phyloP scores from a whole-genome alignment of 2,888 invertebrate genomes.

The Bursaphelenchus okinawaensis region DNA sequence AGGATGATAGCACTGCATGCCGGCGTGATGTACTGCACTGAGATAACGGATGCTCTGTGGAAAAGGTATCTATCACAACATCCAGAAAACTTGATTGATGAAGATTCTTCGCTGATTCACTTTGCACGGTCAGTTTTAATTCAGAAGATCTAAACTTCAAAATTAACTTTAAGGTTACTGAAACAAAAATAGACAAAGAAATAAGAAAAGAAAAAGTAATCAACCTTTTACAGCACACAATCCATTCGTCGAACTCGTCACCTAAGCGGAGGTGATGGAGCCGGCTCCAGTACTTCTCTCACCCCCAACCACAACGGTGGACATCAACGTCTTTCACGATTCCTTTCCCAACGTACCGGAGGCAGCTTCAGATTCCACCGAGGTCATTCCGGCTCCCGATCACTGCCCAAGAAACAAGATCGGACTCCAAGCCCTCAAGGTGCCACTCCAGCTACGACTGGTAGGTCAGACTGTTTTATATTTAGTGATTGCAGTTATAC shows the following conservation, averaged over 20 bases:
- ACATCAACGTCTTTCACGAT: conserved; percentile 36
- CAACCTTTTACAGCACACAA: conserved; percentile 30
- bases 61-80: conserved; percentile 45
- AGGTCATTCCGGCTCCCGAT: conserved; percentile 30
- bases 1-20: conserved; percentile 57
- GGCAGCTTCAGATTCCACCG: conserved; percentile 52
- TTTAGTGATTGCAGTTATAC: background rate
- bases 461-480: background rate
- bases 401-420: conserved; percentile 12
- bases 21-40: conserved; percentile 57
- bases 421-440: conserved; percentile 6
- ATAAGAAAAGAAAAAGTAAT: too few species aligned
- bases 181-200: too few species aligned
- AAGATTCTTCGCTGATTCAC: conserved; percentile 53
- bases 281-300: conserved; percentile 34
- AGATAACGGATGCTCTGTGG: conserved; percentile 57
- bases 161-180: background rate
- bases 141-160: background rate
- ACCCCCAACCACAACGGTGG: conserved; percentile 34
- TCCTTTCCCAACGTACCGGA: conserved; percentile 41
- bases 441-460: background rate
- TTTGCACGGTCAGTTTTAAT: conserved; percentile 41
- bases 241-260: conserved; percentile 30
- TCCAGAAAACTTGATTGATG: conserved; percentile 55
- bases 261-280: conserved; percentile 34